Evolutionary conservation across 2,797 vertebrate species (phyloP).

Genomic region (Poeciliopsis infans): DNA sequence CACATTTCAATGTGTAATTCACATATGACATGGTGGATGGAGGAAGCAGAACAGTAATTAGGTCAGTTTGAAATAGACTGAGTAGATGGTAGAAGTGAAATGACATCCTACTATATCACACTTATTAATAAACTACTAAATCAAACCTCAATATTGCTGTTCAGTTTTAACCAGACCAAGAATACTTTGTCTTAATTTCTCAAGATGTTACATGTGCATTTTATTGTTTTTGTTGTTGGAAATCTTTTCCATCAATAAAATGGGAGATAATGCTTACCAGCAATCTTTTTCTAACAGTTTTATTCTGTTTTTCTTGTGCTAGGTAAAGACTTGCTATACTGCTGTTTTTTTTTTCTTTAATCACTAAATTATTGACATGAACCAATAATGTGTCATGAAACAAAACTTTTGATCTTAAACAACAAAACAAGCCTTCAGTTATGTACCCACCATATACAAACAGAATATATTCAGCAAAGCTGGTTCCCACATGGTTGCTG

Average conservation of each 20-base stretch:
- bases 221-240: neutral
- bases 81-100: neutral
- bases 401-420: slow-evolving; percentile 17
- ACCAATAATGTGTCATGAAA: neutral
- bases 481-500: slow-evolving; percentile 93
- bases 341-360: neutral
- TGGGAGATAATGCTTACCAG: too few species aligned
- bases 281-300: neutral
- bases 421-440: slow-evolving; percentile 6
- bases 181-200: neutral
- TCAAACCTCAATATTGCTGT: neutral
- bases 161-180: neutral
- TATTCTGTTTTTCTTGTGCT: neutral
- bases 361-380: neutral
- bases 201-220: neutral
- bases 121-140: neutral
- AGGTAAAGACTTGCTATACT: neutral
- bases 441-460: slow-evolving; percentile 95
- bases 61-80: neutral
- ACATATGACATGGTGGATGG: neutral
- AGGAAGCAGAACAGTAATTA: neutral
- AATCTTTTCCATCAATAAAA: neutral
- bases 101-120: neutral
- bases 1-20: neutral
- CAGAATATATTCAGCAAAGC: slow-evolving; percentile 93